Evolutionary conservation across 2,113 vertebrate species (phyloP), one percentile per base, ranked within the genome.

Genomic region (Rutilus rutilus): DNA sequence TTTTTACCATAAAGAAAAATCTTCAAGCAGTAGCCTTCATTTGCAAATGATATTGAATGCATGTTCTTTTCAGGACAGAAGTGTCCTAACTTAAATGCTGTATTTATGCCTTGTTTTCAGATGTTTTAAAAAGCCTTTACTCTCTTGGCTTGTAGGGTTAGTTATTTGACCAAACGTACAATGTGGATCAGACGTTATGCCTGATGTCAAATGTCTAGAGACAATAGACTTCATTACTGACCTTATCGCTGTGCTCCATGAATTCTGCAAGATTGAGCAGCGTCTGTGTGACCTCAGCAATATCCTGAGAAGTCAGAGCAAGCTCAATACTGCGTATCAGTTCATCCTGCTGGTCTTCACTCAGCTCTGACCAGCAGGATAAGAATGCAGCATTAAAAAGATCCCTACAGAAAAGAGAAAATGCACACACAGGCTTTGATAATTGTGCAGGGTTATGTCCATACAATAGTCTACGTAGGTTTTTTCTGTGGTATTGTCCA

Each of bases 241-340:
- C 98, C 97, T 99, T 99, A 93, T 99, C 98, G 65, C 98, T 99
- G 94, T 99, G 98, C 83, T 99, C 98, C 98, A 99, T 99, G 93
- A 99, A 99, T 87, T 99, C 98, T 0, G 98, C 98, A 92, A 99
- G 91, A 91, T 99, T 99, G 36, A 99, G 94, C 17, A 99, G 95
- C 0, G 98, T 99, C 90, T 99, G 98, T 0, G 98, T 99, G 93
- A 99, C 98, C 88, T 99, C 98, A 0, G 97, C 97, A 1, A 99
- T 99, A 92, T 99, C 98, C 90, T 99, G 98, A 3, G 98, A 98
- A 6, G 97, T 99, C 86, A 99, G 95, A 0, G 98, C 98, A 78
- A 98, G 62, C 88, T 99, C 98, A 1, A 99, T 99, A 92, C 98
- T 99, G 88, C 97, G 95, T 90, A 99, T 99, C 88, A 99, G 95